These are phyloP conservation scores for Machimus rusticus DNA, from an alignment of 2,888 invertebrate species.

Conservation along the genomic window DNA sequence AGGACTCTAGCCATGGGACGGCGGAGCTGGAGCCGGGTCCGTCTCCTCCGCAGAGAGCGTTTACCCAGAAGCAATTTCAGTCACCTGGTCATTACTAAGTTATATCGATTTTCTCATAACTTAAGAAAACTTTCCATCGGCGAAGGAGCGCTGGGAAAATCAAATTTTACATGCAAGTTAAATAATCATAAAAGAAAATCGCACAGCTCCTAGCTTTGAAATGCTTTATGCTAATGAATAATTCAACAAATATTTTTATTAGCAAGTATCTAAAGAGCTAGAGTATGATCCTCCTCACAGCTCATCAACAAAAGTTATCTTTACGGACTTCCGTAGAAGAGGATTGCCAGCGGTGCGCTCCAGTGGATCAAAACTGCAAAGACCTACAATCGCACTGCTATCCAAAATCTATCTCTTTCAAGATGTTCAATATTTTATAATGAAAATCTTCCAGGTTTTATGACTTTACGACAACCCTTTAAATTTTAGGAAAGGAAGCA, in stretches of 20 bases:
- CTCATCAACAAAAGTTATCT: neutral
- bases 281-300: neutral
- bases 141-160: neutral
- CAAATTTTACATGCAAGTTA: conserved; percentile 36
- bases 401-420: neutral
- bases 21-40: neutral
- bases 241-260: conserved; percentile 23
- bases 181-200: conserved; percentile 33
- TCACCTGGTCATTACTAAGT: conserved; percentile 41
- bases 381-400: neutral
- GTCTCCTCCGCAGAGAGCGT: conserved; percentile 7
- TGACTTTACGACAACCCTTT: neutral
- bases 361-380: neutral
- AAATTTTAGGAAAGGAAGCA: neutral
- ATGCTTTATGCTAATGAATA: conserved; percentile 29
- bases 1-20: neutral
- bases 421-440: neutral
- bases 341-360: neutral
- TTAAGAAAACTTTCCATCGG: conserved; percentile 27
- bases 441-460: neutral
- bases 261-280: neutral
- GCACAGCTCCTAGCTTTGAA: neutral
- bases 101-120: conserved; percentile 37
- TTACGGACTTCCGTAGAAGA: neutral
- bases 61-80: conserved; percentile 38